A percentile compares a stretch with the other conserved stretches of the same genome.
Conservation (phyloP, 2,888 invertebrate species). For the Anthrax anthrax region DNA sequence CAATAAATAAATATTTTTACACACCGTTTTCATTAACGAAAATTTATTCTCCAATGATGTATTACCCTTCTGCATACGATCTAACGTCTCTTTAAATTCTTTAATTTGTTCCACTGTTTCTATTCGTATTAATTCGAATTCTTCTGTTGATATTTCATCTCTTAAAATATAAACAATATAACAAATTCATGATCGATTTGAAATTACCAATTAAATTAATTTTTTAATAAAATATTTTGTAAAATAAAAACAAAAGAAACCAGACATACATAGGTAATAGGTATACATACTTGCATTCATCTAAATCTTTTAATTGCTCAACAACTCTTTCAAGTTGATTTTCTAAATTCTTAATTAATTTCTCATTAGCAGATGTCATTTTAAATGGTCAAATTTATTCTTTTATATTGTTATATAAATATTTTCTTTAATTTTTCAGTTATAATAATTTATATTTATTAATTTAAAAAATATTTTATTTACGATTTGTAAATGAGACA, state of each 20-base stretch:
- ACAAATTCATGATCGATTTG: no score
- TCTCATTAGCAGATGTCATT: constrained; percentile 15
- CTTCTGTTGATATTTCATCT: constrained; percentile 45
- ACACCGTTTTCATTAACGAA: constrained; percentile 49
- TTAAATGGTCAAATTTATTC: no score
- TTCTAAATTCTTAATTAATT: constrained; percentile 47
- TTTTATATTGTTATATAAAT: no score
- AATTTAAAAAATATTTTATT: no score
- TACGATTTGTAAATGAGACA: no score
- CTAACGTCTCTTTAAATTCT: constrained; percentile 49
- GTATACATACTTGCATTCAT: constrained; percentile 45
- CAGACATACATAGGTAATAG: no score
- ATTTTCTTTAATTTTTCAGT: no score
- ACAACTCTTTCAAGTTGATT: constrained; percentile 52
- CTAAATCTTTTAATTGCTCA: constrained; percentile 53
- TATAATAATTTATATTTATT: no score
- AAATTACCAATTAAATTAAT: no score
- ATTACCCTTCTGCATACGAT: constrained; percentile 49
- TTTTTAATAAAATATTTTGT: neutral
- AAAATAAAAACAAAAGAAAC: neutral
- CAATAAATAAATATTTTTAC: neutral
- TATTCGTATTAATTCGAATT: constrained; percentile 51
- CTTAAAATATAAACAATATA: constrained; percentile 25
- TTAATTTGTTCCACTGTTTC: constrained; percentile 57
- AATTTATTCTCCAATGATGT: constrained; percentile 50